Conservation (phyloP, 2,888 invertebrate genomes). For the Tenthredo amoena region DNA sequence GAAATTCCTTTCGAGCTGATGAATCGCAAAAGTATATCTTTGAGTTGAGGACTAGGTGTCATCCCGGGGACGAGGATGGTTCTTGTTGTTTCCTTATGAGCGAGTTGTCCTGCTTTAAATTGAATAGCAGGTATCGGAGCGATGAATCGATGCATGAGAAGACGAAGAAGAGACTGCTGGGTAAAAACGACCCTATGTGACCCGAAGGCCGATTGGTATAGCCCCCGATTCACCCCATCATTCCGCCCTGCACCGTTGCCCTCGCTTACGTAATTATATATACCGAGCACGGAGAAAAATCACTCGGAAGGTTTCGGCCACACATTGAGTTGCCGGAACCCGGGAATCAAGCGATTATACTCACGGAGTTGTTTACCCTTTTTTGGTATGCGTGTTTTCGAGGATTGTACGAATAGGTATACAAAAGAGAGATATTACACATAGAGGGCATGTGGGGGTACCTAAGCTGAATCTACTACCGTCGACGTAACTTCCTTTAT, state of each 20-base stretch:
- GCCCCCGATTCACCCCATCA: conserved; percentile 7
- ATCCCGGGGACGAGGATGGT: neutral
- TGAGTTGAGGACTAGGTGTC: neutral
- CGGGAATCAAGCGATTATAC: conserved; percentile 73
- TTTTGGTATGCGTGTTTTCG: conserved; percentile 14
- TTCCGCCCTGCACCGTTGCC: neutral
- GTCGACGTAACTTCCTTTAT: neutral
- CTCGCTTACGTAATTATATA: conserved; percentile 35
- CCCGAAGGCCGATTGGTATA: conserved; percentile 25
- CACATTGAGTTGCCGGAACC: conserved; percentile 74
- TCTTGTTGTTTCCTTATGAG: neutral
- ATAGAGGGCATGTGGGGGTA: neutral
- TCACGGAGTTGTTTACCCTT: conserved; percentile 24
- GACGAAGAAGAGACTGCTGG: neutral
- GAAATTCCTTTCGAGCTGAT: conserved; percentile 42
- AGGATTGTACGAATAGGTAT: neutral
- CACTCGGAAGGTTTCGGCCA: conserved; percentile 61
- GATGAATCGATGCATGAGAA: conserved; percentile 31
- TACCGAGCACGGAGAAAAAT: conserved; percentile 31
- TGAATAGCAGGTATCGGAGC: neutral
- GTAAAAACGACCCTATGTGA: conserved; percentile 29
- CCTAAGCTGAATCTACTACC: neutral
- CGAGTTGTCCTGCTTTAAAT: neutral
- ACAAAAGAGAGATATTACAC: neutral
- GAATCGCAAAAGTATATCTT: conserved; percentile 17